Conservation (phyloP, 2,797 vertebrate genomes). For the Chromobotia macracanthus region DNA sequence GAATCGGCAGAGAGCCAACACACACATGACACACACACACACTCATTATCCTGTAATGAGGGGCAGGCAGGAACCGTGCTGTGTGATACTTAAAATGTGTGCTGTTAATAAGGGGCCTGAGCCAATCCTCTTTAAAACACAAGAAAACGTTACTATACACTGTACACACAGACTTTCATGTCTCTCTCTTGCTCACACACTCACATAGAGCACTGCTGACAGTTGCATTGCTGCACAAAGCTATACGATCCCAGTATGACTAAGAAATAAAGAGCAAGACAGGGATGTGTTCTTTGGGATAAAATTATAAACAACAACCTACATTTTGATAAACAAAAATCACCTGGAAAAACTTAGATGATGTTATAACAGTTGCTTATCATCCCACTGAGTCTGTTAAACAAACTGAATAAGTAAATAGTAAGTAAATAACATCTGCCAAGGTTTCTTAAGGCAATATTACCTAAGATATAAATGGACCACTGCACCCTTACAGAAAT, state of each 20-base stretch:
- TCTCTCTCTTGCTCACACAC: constrained; percentile 42
- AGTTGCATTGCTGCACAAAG: neutral
- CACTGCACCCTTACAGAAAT: no score
- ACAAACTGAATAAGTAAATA: no score
- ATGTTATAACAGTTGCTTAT: no score
- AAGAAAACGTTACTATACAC: neutral
- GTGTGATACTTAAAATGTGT: constrained; percentile 44
- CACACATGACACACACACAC: constrained; percentile 19
- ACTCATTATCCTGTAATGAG: constrained; percentile 57
- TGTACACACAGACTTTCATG: constrained; percentile 55
- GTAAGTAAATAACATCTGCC: no score
- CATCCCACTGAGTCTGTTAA: no score
- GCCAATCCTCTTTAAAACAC: constrained; percentile 28
- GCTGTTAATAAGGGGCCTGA: constrained; percentile 60
- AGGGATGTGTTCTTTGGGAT: neutral
- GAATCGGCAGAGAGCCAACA: constrained; percentile 48
- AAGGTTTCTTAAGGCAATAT: no score
- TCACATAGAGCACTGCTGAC: neutral
- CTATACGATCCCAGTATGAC: neutral
- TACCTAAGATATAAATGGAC: no score
- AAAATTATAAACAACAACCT: neutral
- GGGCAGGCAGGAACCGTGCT: constrained; percentile 44
- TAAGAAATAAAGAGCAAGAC: neutral
- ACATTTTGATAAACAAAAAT: neutral
- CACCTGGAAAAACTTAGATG: neutral